Base-by-base conservation (phyloP, 2,797 vertebrate genomes). In the Poeciliopsis presidionis region DNA sequence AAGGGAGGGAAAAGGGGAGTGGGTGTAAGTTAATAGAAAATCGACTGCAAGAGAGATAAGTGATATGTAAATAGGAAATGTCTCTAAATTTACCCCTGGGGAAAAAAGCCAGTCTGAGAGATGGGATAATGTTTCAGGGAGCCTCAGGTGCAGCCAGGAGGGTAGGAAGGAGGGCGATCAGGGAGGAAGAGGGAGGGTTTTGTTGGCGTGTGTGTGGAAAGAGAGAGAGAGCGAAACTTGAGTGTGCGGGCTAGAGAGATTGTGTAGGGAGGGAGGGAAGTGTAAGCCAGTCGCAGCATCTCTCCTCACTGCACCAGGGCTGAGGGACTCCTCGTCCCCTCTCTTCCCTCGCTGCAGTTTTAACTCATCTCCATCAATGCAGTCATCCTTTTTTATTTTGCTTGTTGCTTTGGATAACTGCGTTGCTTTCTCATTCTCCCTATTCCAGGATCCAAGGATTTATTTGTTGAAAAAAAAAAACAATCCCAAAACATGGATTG, bases 121-220 rank as follows among this genome's bases (percentile, higher is more conserved):
- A 89, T 76, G 77, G 92, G 89, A 88, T 88, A 90, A 91, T 88
- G 88, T 92, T 89, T 87, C 86, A 88, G 90, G 91, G 87, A 89
- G 93, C 90, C 95, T 97, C 97, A 97, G 97, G 97, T 97, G 96
- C 96, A 92, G 91, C 93, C 95, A 87, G 67, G 87, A 94, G 91
- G 88, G 88, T 87, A 93, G 91, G 92, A 94, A 88, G 84, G 77
- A 74, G 90, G 83, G 81, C 86, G 82, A 81, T 87, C 63, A 85
- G 84, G 25, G 85, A 74, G 89, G 81, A 85, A 74, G 80, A 76
- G 86, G 51, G 81, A 77, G 88, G 55, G 76, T 2, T 67, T 80
- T 78, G 87, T 86, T 28, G 43, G 75, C 33, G 87, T 81, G 39
- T 76, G 77, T 80, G 79, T 49, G 75, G 72, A 61, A 41, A 22